These are phyloP conservation scores for Aquatica leii DNA, from an alignment of 2,888 invertebrate genomes.

Conservation along the genomic window DNA sequence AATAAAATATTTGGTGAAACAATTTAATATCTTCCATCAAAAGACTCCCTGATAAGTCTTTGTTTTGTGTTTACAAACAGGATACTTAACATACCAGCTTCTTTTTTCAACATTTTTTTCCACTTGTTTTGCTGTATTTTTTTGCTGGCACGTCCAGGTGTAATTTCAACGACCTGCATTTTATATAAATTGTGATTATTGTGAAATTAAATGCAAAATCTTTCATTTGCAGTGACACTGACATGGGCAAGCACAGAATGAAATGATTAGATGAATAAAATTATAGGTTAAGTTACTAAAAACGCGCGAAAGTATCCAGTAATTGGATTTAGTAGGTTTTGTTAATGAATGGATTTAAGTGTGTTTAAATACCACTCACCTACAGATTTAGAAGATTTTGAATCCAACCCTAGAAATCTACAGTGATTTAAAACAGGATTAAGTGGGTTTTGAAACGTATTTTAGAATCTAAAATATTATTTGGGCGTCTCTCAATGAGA, in stretches of 20 bases:
- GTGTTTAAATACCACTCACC: background rate
- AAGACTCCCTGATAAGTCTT: background rate
- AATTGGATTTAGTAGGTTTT: background rate
- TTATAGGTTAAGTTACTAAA: background rate
- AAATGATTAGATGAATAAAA: background rate
- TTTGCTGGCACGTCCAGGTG: background rate
- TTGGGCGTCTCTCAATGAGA: background rate
- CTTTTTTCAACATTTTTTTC: background rate
- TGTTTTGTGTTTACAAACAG: background rate
- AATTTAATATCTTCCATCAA: background rate
- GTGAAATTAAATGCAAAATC: background rate
- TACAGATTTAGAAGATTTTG: background rate
- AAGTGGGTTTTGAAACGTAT: background rate
- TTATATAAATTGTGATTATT: background rate
- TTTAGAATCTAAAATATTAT: background rate
- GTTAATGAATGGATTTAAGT: background rate
- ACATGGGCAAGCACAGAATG: no score
- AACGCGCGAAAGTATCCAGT: no score
- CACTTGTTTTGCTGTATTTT: background rate
- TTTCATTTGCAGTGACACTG: background rate
- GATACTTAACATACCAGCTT: background rate
- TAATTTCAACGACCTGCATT: background rate
- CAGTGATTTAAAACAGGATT: background rate
- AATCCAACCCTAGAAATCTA: background rate
- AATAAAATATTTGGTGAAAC: background rate